Conservation (phyloP, 2,888 invertebrate species). For the Xestoiulus laeticollis region DNA sequence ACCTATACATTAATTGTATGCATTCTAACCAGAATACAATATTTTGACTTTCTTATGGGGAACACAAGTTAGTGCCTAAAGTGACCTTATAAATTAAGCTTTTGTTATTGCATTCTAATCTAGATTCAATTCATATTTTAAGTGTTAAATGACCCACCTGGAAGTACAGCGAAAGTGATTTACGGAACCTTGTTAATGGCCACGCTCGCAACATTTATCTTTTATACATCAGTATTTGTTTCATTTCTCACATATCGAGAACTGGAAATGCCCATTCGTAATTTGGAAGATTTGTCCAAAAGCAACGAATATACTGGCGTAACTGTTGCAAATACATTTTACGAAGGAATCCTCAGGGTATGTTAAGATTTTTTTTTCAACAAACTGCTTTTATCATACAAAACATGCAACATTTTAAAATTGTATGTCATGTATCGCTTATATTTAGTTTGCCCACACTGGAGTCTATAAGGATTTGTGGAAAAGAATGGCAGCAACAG, state of each 20-base stretch:
- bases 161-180: neutral
- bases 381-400: too few relatives aligned
- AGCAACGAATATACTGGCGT: neutral
- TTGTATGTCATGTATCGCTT: too few relatives aligned
- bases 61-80: too few relatives aligned
- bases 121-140: neutral
- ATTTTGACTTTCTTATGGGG: too few relatives aligned
- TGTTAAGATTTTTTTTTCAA: too few relatives aligned
- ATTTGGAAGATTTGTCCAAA: neutral
- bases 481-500: neutral
- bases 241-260: constrained; percentile 27
- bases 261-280: constrained; percentile 11
- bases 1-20: too few relatives aligned
- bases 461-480: neutral
- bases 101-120: too few relatives aligned
- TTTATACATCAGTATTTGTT: constrained; percentile 29
- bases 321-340: neutral
- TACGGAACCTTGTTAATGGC: constrained; percentile 41
- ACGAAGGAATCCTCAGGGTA: neutral
- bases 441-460: neutral
- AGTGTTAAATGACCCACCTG: constrained; percentile 38
- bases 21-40: too few relatives aligned
- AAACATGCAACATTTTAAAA: too few relatives aligned
- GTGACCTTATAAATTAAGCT: too few relatives aligned
- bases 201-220: neutral